A percentile compares a stretch with the other conserved stretches of the same genome.
These are phyloP conservation scores for Orius insidiosus DNA, from an alignment of 1,140 invertebrate genomes.

Conservation along the genomic window DNA sequence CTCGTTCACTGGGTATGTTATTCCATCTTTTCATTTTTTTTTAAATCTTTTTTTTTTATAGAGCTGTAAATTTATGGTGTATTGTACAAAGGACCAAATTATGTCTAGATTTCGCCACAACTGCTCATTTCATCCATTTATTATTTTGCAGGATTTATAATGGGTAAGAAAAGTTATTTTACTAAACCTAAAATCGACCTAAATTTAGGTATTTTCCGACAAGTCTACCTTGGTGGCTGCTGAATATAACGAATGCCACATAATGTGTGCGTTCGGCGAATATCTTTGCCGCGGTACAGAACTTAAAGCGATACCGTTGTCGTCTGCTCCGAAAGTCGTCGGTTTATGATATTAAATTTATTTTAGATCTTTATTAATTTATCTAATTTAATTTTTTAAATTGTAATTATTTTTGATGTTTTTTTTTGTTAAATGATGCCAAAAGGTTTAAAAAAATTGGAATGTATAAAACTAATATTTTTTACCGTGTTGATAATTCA, in stretches of 20 bases:
- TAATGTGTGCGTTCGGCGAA: constrained; percentile 95
- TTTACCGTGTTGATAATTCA: too few species aligned
- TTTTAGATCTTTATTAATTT: too few species aligned
- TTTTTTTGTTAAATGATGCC: too few species aligned
- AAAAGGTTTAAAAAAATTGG: too few species aligned
- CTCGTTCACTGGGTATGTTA: constrained; percentile 48
- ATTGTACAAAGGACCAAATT: constrained; percentile 81
- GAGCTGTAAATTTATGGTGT: constrained; percentile 63
- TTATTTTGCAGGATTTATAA: constrained; percentile 81
- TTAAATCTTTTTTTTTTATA: constrained; percentile 25
- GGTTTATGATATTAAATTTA: too few species aligned
- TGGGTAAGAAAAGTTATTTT: constrained; percentile 24
- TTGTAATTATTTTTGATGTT: too few species aligned
- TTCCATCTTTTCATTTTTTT: too few species aligned
- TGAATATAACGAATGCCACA: constrained; percentile 72
- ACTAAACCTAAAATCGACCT: too few species aligned
- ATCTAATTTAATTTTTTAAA: too few species aligned
- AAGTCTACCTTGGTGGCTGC: constrained; percentile 85
- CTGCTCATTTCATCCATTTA: constrained; percentile 82
- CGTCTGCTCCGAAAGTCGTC: constrained; percentile 26
- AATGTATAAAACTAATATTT: too few species aligned
- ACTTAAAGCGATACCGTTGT: constrained; percentile 82
- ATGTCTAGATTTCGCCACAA: constrained; percentile 88
- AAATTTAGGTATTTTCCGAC: constrained; percentile 48
- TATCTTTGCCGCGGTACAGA: constrained; percentile 90